Percentiles rank a stretch among this genome's conserved stretches.
phyloP scores from a whole-genome alignment of 2,797 vertebrate species.

The Chelon labrosus region DNA sequence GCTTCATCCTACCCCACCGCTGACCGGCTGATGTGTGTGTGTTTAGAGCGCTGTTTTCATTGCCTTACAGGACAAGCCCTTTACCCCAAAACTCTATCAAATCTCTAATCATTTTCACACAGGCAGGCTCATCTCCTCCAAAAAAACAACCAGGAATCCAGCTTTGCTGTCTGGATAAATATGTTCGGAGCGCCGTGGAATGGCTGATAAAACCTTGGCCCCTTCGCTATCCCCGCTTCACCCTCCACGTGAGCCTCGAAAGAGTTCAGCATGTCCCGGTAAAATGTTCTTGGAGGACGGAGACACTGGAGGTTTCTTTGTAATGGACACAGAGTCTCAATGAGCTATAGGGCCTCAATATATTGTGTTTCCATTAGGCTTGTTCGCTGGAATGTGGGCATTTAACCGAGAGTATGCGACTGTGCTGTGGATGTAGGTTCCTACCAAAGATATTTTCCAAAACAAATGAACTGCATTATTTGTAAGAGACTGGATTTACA shows the following conservation, averaged over 20 bases:
- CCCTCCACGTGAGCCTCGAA: conserved; percentile 24
- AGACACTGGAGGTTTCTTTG: conserved; percentile 2
- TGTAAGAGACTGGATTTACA: no score
- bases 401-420: background rate
- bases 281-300: conserved; percentile 20
- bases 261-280: conserved; percentile 24
- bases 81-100: conserved; percentile 33
- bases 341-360: background rate
- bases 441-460: no score
- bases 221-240: conserved; percentile 39
- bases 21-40: conserved; percentile 44
- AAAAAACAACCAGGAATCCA: conserved; percentile 43
- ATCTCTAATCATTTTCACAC: conserved; percentile 41
- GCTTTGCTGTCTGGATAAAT: conserved; percentile 57
- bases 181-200: conserved; percentile 41
- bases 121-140: conserved; percentile 35
- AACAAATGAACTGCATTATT: no score
- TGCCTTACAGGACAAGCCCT: conserved; percentile 35
- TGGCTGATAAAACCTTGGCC: conserved; percentile 38
- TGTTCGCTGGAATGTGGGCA: background rate
- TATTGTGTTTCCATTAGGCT: background rate
- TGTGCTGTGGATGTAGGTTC: background rate
- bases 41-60: conserved; percentile 28
- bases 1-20: conserved; percentile 20
- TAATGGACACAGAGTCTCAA: background rate